Percentiles rank a stretch among this genome's conserved stretches.
Evolutionary conservation across 2,888 invertebrate genomes (phyloP).

Genomic region (Nomada ferruginata): DNA sequence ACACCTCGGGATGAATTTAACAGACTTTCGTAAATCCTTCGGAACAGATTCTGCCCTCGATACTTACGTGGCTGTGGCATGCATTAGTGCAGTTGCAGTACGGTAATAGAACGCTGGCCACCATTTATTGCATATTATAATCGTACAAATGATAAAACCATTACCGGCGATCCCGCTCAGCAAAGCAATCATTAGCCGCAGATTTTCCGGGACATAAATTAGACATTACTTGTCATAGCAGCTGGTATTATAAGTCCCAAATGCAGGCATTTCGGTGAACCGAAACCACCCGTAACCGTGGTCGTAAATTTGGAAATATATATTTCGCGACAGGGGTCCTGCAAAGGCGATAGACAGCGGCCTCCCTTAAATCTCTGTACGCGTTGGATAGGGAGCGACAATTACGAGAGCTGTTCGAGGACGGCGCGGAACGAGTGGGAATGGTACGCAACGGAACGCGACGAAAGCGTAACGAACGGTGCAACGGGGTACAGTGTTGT

Average conservation of each 20-base stretch:
- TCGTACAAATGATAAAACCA: background rate
- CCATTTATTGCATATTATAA: too few species aligned
- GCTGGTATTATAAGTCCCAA: too few species aligned
- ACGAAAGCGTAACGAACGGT: slow-evolving; percentile 73
- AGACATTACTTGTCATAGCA: too few species aligned
- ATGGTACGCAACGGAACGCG: slow-evolving; percentile 52
- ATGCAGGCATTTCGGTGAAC: too few species aligned
- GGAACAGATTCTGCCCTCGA: too few species aligned
- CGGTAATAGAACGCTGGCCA: too few species aligned
- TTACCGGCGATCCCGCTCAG: background rate
- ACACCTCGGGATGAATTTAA: too few species aligned
- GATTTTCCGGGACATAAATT: background rate
- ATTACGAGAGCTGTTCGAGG: slow-evolving; percentile 38
- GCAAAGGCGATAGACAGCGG: slow-evolving; percentile 25
- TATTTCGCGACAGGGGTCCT: slow-evolving; percentile 1
- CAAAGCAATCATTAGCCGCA: background rate
- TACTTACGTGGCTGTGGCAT: too few species aligned
- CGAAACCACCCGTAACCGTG: background rate
- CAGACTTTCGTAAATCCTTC: too few species aligned
- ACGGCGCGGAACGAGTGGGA: slow-evolving; percentile 38
- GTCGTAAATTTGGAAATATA: background rate
- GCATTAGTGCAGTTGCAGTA: too few species aligned
- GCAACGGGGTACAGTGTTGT: slow-evolving; percentile 70
- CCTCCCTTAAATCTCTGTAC: slow-evolving; percentile 22
- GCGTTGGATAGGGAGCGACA: slow-evolving; percentile 32